Percentiles rank a stretch among this genome's conserved stretches.
These are phyloP conservation scores for Acronicta psi DNA, from an alignment of 2,888 invertebrate genomes.

Conservation along the genomic window DNA sequence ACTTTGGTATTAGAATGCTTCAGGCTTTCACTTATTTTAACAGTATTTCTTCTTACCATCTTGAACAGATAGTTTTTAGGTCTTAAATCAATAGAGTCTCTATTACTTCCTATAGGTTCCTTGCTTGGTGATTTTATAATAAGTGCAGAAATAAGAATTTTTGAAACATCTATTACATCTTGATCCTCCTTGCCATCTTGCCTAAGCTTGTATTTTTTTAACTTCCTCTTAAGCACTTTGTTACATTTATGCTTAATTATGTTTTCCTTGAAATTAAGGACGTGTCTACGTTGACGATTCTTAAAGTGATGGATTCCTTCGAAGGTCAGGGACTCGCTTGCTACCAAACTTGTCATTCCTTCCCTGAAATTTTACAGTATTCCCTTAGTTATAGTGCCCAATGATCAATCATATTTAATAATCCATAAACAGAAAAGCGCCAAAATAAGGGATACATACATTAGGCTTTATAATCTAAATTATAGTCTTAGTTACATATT, in stretches of 20 bases:
- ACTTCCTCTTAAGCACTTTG: conserved; percentile 74
- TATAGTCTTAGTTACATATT: not conserved
- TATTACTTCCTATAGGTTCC: conserved; percentile 24
- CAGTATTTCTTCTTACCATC: conserved; percentile 74
- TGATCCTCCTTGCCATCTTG: conserved; percentile 82
- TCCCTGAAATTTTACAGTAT: conserved; percentile 63
- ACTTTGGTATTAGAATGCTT: conserved; percentile 28
- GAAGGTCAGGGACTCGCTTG: conserved; percentile 43
- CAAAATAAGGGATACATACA: not conserved
- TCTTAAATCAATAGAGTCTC: conserved; percentile 47
- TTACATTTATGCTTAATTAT: conserved; percentile 71
- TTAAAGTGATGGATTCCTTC: conserved; percentile 49
- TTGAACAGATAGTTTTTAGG: conserved; percentile 78
- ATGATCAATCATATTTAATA: too few species aligned
- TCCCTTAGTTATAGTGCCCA: too few species aligned
- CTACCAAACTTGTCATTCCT: conserved; percentile 78
- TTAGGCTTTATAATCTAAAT: too few species aligned
- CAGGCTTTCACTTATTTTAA: conserved; percentile 43
- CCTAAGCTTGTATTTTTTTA: conserved; percentile 81
- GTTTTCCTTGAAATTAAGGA: conserved; percentile 70
- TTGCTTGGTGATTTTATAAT: conserved; percentile 74
- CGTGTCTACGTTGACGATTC: conserved; percentile 55
- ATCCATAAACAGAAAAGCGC: too few species aligned
- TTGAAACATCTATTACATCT: conserved; percentile 81
- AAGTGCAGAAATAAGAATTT: conserved; percentile 69